phyloP scores from a whole-genome alignment of 2,797 vertebrate genomes.

The Ispidina lecontei region DNA sequence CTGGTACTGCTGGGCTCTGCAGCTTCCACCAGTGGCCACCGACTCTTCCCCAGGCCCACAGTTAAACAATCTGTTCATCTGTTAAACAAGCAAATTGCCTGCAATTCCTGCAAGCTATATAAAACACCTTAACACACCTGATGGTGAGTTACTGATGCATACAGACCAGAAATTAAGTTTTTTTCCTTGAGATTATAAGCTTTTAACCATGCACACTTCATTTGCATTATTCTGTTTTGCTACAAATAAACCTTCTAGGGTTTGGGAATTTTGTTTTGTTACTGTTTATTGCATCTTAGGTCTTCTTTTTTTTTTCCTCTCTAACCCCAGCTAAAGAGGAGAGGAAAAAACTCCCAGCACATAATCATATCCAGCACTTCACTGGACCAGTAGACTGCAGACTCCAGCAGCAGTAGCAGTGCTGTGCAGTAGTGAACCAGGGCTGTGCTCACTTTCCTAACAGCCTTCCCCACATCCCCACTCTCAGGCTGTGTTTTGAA shows the following conservation, averaged over 20 bases:
- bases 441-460: background rate
- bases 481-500: background rate
- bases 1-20: background rate
- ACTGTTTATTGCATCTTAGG: background rate
- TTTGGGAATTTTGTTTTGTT: background rate
- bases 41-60: background rate
- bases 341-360: fast-evolving
- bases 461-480: background rate
- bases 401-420: background rate
- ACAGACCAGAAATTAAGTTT: background rate
- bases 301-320: background rate
- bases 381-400: background rate
- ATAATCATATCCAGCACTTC: background rate
- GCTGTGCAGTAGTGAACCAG: background rate
- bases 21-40: background rate
- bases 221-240: background rate
- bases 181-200: background rate
- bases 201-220: background rate
- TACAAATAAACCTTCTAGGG: background rate
- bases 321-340: background rate
- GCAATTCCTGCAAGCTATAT: background rate
- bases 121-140: background rate
- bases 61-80: background rate
- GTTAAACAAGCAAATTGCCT: background rate
- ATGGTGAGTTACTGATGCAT: background rate